Evolutionary conservation across 1,140 invertebrate species (phyloP), one percentile per base, ranked within the genome.

Genomic region (Helicoverpa armigera): DNA sequence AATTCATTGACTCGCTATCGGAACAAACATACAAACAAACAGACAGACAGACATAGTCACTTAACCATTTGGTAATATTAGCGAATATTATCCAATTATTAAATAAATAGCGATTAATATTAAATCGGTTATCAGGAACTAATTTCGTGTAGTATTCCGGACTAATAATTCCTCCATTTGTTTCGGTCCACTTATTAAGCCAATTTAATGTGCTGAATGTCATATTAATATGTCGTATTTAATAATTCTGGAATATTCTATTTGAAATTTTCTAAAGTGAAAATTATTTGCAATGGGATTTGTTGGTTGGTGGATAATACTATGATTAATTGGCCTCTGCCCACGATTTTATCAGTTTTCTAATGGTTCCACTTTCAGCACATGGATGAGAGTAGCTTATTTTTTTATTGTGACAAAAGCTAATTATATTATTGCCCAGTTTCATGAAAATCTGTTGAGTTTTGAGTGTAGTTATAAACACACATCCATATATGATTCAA

Each of bases 101-200:
- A 35, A 72, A 31, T 72, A 54, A 72, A 18, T 18, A 31, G 23
- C 13, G 23, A 5, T 54, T 72, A 54, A 18, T 14, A 72, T 72
- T 72, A 54, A 72, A 72, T 31, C 51, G 50, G 51, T 9, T 56
- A 72, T 56, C 69, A 35, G 10, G 16, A 13, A 14, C 69, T 72
- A 72, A 72, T 72, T 72, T 56, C 51, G 23, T 13, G n/a, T 31
- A 48, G 51, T 56, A 54, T 54, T 72, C 14, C 51, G 51, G 51
- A 18, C 51, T n/a, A 12, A 10, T 72, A 72, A 72, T 35, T 31
- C 23, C 50, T 10, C 18, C 51, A 54, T 72, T 72, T 35, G 69
- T 69, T 10, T 53, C 31, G 69, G 23, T 72, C 50, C 51, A 48
- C 14, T 51, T 72, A 72, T 54, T 29, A 72, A 72, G 54, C 50